phyloP scores from a whole-genome alignment of 2,888 invertebrate species.

The Pyrocoelia pectoralis region DNA sequence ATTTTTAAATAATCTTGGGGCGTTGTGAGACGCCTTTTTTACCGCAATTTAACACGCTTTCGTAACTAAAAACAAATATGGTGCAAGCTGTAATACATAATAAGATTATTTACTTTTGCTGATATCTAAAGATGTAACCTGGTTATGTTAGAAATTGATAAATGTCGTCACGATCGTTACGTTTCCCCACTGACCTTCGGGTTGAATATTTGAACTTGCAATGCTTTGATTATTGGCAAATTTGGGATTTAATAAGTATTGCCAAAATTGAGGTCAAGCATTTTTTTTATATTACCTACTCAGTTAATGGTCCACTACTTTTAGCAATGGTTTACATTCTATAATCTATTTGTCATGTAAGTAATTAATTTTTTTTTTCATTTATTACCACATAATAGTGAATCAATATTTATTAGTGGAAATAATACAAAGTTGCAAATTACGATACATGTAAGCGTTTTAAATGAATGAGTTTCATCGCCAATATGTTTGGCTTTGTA shows the following conservation, averaged over 20 bases:
- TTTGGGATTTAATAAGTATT: not conserved
- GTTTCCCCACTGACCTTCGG: not conserved
- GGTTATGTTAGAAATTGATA: not conserved
- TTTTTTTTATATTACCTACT: not conserved
- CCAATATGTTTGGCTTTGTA: not conserved
- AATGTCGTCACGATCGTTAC: not conserved
- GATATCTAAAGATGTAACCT: not conserved
- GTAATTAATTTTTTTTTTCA: not conserved
- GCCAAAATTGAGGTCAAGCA: conserved; percentile 1
- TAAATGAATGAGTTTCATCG: not conserved
- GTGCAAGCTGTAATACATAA: not conserved
- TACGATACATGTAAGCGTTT: not conserved
- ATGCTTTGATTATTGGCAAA: not conserved
- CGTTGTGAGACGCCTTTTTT: conserved; percentile 5
- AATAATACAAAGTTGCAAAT: no score
- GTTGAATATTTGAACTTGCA: not conserved
- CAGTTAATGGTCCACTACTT: not conserved
- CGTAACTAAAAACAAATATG: no score
- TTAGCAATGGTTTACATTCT: not conserved
- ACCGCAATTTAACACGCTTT: no score
- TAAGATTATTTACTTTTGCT: not conserved
- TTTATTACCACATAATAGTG: not conserved
- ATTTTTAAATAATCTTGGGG: conserved; percentile 37
- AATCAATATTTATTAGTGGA: no score
- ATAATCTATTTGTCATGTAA: not conserved